phyloP scores from a whole-genome alignment of 2,797 vertebrate genomes.

The Spinus pinus region DNA sequence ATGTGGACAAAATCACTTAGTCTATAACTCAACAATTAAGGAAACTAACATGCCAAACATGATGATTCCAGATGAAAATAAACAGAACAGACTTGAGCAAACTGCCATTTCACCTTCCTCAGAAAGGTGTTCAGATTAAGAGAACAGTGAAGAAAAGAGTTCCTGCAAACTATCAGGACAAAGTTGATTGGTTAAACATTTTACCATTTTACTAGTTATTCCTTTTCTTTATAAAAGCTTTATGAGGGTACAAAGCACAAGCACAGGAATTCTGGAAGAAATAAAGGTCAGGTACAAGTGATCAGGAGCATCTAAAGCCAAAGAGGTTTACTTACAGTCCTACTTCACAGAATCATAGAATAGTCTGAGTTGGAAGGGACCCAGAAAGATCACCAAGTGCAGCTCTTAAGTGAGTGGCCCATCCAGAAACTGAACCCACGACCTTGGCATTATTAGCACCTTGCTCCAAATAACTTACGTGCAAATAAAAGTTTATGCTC shows the following conservation, averaged over 20 bases:
- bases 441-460: background rate
- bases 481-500: background rate
- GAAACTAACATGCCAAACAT: background rate
- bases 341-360: background rate
- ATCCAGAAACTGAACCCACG: background rate
- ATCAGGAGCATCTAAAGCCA: background rate
- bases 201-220: background rate
- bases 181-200: background rate
- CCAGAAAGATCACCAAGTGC: background rate
- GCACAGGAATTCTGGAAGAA: background rate
- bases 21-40: background rate
- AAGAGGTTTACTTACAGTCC: background rate
- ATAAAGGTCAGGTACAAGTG: background rate
- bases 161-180: background rate
- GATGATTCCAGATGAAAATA: background rate
- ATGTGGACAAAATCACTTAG: background rate
- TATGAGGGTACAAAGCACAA: background rate
- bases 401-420: background rate
- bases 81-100: background rate
- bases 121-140: background rate
- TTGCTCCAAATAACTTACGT: background rate
- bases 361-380: background rate
- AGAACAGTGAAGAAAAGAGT: background rate
- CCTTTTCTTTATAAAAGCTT: background rate
- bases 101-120: background rate